Percentiles rank a stretch among this genome's conserved stretches.
phyloP scores from a whole-genome alignment of 1,140 invertebrate genomes.

The Phthorimaea operculella region DNA sequence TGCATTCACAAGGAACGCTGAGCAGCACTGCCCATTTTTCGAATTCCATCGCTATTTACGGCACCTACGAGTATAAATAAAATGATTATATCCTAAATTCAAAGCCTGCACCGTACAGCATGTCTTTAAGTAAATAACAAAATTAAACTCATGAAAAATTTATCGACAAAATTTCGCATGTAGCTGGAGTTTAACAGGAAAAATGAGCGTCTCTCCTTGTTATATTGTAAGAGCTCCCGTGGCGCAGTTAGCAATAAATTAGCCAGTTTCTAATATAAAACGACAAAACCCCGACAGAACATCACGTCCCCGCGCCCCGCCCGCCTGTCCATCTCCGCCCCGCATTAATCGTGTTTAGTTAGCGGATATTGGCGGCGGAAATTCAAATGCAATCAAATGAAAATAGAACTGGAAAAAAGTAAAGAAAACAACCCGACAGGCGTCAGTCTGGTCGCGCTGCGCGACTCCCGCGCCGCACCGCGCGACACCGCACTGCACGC shows the following conservation, averaged over 20 bases:
- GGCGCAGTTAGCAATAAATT: slow-evolving; percentile 60
- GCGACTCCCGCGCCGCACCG: slow-evolving; percentile 28
- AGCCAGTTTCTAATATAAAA: slow-evolving; percentile 61
- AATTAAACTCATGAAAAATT: too few relatives aligned
- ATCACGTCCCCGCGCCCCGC: slow-evolving; percentile 29
- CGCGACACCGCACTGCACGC: slow-evolving; percentile 10
- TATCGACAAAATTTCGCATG: too few relatives aligned
- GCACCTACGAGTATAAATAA: too few relatives aligned
- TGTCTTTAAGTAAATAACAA: too few relatives aligned
- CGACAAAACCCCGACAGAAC: slow-evolving; percentile 55
- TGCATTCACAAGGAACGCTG: too few relatives aligned
- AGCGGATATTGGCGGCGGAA: slow-evolving; percentile 69
- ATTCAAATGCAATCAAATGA: slow-evolving; percentile 70
- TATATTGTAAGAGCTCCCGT: slow-evolving; percentile 39
- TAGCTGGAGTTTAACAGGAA: not conserved
- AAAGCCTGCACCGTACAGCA: too few relatives aligned
- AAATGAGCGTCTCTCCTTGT: slow-evolving; percentile 12
- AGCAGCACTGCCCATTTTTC: too few relatives aligned
- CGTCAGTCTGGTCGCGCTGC: slow-evolving; percentile 60
- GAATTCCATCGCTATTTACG: too few relatives aligned
- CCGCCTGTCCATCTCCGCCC: slow-evolving; percentile 60
- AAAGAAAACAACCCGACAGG: slow-evolving; percentile 66
- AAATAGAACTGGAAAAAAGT: slow-evolving; percentile 65
- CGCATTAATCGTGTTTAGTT: slow-evolving; percentile 70
- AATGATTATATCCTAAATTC: too few relatives aligned